Evolutionary conservation across 2,797 vertebrate genomes (phyloP).

Genomic region (Squalus acanthias): DNA sequence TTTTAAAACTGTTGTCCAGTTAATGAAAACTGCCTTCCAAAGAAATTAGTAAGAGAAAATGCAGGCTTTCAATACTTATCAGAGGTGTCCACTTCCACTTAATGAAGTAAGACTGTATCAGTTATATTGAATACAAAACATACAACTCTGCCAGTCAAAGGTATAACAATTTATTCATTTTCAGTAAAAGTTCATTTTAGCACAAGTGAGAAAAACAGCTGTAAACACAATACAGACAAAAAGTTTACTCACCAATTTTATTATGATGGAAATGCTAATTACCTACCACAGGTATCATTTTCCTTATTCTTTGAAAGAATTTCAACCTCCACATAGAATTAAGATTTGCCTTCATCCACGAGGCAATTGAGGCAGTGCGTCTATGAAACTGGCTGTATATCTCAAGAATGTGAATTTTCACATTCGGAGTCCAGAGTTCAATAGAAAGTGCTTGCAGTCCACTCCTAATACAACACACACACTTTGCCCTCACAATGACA

Average conservation of each 20-base stretch:
- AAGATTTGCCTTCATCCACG: background rate
- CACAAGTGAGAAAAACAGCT: background rate
- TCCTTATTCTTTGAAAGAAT: background rate
- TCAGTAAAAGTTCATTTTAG: background rate
- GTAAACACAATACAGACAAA: background rate
- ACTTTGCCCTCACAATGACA: background rate
- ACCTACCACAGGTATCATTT: background rate
- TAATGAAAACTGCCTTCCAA: background rate
- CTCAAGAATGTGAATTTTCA: constrained; percentile 2
- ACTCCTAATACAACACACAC: background rate
- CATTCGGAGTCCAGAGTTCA: background rate
- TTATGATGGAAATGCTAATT: background rate
- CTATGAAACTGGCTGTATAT: background rate
- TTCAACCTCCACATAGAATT: background rate
- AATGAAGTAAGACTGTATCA: background rate
- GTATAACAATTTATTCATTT: background rate
- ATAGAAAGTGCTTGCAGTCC: background rate
- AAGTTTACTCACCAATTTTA: background rate
- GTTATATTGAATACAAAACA: too few species aligned
- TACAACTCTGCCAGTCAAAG: background rate
- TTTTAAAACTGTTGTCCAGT: background rate
- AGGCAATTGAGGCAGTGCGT: background rate
- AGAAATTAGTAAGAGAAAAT: background rate
- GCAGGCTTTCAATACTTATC: background rate
- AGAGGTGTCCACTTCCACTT: background rate